These are phyloP conservation scores for Pomatostomus ruficeps DNA, from an alignment of 2,113 vertebrate species.

Conservation along the genomic window DNA sequence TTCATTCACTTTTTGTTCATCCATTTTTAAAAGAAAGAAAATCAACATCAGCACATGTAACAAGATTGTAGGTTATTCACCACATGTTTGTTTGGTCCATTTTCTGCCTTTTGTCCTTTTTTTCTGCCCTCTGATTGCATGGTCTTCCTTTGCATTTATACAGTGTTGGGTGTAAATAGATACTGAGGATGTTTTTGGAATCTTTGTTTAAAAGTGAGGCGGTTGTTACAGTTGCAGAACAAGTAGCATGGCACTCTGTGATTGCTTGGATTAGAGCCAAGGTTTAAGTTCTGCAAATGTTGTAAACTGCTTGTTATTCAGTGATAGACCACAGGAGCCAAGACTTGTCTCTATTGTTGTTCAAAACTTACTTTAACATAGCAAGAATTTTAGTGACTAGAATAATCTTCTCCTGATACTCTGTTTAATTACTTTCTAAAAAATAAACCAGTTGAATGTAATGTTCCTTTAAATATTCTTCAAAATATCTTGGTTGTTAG, in stretches of 20 bases:
- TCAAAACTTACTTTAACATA: not conserved
- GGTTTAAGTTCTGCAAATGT: not conserved
- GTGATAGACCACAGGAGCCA: not conserved
- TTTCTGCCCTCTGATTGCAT: not conserved
- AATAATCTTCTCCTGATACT: not conserved
- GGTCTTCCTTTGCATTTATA: not conserved
- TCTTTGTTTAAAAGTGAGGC: not conserved
- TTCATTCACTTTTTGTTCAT: not conserved
- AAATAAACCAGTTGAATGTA: not conserved
- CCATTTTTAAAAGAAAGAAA: not conserved
- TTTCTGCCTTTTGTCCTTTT: not conserved
- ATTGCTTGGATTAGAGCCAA: not conserved
- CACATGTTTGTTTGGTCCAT: not conserved
- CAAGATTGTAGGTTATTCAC: not conserved
- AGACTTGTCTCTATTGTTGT: not conserved
- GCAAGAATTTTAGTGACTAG: not conserved
- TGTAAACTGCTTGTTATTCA: not conserved
- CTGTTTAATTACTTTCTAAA: not conserved
- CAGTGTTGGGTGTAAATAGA: not conserved
- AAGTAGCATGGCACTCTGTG: not conserved
- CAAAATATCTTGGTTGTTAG: not conserved
- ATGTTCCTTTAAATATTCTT: not conserved
- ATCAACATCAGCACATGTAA: not conserved
- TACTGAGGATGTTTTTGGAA: not conserved
- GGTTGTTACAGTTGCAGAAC: not conserved